A percentile compares a stretch with the other conserved stretches of the same genome.
phyloP scores from a whole-genome alignment of 1,140 invertebrate genomes.

The Prorops nasuta region DNA sequence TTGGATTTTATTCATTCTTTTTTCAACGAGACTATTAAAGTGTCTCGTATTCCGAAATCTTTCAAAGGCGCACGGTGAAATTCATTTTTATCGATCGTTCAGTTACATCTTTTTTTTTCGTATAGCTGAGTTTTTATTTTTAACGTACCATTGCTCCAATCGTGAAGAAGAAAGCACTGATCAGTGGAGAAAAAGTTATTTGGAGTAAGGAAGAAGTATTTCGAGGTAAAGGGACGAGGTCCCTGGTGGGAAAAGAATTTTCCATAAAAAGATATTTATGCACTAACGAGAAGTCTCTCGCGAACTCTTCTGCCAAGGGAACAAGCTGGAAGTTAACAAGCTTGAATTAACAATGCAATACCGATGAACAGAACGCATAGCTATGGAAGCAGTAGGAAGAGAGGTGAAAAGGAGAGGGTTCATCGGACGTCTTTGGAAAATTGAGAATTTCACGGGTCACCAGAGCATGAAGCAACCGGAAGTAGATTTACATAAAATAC shows the following conservation, averaged over 20 bases:
- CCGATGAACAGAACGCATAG: conserved; percentile 16
- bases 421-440: conserved; percentile 19
- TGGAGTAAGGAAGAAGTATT: conserved; percentile 5
- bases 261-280: background rate
- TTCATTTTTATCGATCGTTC: too few relatives aligned
- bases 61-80: too few relatives aligned
- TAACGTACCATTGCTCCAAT: too few relatives aligned
- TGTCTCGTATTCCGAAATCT: too few relatives aligned
- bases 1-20: too few relatives aligned
- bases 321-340: conserved; percentile 36
- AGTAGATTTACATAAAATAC: conserved; percentile 21
- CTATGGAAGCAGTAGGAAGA: background rate
- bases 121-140: too few relatives aligned
- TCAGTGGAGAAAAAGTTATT: conserved; percentile 5
- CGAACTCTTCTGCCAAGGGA: background rate
- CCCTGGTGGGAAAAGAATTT: background rate
- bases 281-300: background rate
- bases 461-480: conserved; percentile 20
- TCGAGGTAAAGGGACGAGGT: background rate
- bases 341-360: conserved; percentile 34
- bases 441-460: conserved; percentile 27
- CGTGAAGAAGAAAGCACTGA: conserved; percentile 5
- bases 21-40: too few relatives aligned
- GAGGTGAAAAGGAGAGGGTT: too few relatives aligned
- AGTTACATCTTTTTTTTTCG: too few relatives aligned